Percentiles rank a stretch among this genome's conserved stretches.
Conservation (phyloP, 2,888 invertebrate species). For the Cosmopolites sordidus region DNA sequence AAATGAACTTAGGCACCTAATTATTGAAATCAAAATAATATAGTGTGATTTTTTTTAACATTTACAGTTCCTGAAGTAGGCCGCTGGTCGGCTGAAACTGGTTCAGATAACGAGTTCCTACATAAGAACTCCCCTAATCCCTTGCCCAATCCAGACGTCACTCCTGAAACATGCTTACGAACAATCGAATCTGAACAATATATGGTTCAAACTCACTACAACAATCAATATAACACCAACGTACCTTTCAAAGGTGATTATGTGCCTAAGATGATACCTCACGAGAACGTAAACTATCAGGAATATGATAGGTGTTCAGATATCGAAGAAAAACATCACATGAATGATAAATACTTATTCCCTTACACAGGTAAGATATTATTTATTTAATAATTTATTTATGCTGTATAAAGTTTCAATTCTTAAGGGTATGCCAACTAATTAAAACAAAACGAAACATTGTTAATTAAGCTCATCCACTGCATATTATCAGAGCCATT, state of each 20-base stretch:
- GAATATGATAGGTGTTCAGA: slow-evolving; percentile 68
- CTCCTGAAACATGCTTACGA: slow-evolving; percentile 58
- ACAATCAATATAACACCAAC: slow-evolving; percentile 41
- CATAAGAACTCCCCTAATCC: slow-evolving; percentile 65
- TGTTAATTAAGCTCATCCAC: too few relatives aligned
- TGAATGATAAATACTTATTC: slow-evolving; percentile 76
- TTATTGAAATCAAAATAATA: too few relatives aligned
- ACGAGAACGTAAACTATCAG: slow-evolving; percentile 47
- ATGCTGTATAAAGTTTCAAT: slow-evolving; percentile 28
- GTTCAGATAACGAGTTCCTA: slow-evolving; percentile 69
- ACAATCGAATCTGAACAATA: slow-evolving; percentile 51
- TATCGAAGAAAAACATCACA: slow-evolving; percentile 66
- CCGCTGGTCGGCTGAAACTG: slow-evolving; percentile 76
- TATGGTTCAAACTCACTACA: slow-evolving; percentile 43
- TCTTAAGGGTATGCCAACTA: too few relatives aligned
- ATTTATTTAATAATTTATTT: slow-evolving; percentile 19
- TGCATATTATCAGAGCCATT: too few relatives aligned
- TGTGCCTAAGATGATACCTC: slow-evolving; percentile 42
- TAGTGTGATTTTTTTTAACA: not conserved
- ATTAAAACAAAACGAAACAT: too few relatives aligned
- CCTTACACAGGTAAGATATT: slow-evolving; percentile 67
- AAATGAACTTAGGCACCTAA: too few relatives aligned
- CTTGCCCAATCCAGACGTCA: slow-evolving; percentile 73
- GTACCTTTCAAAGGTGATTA: slow-evolving; percentile 42
- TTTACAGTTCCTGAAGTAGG: slow-evolving; percentile 47